Base-by-base conservation (phyloP, 2,797 vertebrate genomes). In the Clarias pachynema region DNA sequence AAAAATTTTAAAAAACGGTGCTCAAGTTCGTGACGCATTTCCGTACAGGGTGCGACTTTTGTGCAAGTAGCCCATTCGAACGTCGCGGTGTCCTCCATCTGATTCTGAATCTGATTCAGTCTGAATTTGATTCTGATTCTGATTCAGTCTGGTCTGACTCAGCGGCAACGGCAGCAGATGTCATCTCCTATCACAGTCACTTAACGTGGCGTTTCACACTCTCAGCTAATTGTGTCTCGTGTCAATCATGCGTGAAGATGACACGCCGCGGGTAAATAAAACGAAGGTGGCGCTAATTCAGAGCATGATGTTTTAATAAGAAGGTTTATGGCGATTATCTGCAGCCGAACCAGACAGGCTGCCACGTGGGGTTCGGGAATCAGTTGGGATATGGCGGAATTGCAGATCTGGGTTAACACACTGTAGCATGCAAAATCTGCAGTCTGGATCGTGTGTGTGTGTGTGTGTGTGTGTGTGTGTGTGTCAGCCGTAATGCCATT, bases 401-500 rank as follows among this genome's bases (percentile, higher is more conserved):
- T 62, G 57, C 34, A 77, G 22, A 34, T 77, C 53, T 34, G 74
- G 53, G 31, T 56, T 77, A 44, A 53, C 62, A 72, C 49, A 63
- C 44, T 63, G 26, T n/a, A 34, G 49, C 49, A 62, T 62, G 85
- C 22, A 62, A 75, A 57, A 57, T 68, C n/a, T 81, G 31, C 26
- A 65, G 66, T 53, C 10, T 24, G 26, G 37, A 29, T 1, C 29
- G 44, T 68, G 82, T 40, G 68, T 62, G 74, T 29, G 22, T 1
- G 70, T 74, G 69, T 84, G 34, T 57, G 82, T 49, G 44, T 49
- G 65, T 68, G 22, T 68, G 73, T 66, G 56, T 88, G 90, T 90
- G 91, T 90, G 85, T 91, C 92, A 87, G 75, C 91, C 90, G 92
- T 92, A 91, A 92, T 91, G 92, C 91, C 91, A 91, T 89, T 92